Percentiles rank a stretch among this genome's conserved stretches.
These are phyloP conservation scores for Agrochola lota DNA, from an alignment of 2,888 invertebrate genomes.

Conservation along the genomic window DNA sequence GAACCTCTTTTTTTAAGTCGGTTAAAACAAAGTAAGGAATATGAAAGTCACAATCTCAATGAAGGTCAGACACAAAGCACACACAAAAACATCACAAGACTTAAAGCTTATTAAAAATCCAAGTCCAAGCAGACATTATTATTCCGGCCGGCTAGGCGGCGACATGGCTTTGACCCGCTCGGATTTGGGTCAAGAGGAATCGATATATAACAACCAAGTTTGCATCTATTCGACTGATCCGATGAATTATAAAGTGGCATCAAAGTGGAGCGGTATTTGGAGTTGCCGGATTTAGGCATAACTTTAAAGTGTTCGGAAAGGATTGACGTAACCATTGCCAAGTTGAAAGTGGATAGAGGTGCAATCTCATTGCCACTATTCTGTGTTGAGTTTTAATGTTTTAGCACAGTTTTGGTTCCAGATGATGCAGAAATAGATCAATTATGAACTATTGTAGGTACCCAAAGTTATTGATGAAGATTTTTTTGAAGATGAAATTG, in stretches of 20 bases:
- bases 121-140: conserved; percentile 59
- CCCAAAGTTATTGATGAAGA: neutral
- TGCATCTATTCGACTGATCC: conserved; percentile 53
- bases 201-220: conserved; percentile 77
- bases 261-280: conserved; percentile 29
- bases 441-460: neutral
- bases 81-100: conserved; percentile 9
- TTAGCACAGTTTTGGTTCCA: neutral
- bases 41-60: neutral
- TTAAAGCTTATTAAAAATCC: conserved; percentile 51
- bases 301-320: conserved; percentile 44
- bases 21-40: neutral
- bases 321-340: conserved; percentile 8
- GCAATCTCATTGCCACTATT: conserved; percentile 3
- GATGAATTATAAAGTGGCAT: conserved; percentile 59
- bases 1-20: too few species aligned
- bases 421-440: neutral
- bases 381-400: conserved; percentile 8
- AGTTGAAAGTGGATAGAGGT: conserved; percentile 14
- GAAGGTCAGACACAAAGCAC: conserved; percentile 14
- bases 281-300: conserved; percentile 18
- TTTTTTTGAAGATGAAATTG: neutral
- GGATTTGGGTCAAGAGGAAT: conserved; percentile 87
- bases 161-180: conserved; percentile 85
- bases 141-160: conserved; percentile 75